Evolutionary conservation across 2,888 invertebrate genomes (phyloP), one percentile per base, ranked within the genome.

Genomic region (Busseola fusca): DNA sequence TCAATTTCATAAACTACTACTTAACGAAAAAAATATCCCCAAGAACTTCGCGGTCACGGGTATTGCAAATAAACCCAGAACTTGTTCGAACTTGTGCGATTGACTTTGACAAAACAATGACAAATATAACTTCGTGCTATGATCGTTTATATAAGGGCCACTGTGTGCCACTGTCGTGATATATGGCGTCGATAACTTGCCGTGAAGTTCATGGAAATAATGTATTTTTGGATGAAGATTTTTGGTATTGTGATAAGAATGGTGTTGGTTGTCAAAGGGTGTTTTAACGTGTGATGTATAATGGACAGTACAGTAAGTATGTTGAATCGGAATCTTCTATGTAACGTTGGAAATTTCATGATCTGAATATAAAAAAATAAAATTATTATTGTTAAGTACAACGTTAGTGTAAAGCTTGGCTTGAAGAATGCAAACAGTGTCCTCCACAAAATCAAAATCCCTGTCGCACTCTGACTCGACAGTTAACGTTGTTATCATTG

Each of bases 21-120:
- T 60, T 34, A 25, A 64, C n/a, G 12, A 45, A 58, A 52, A 57
- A 45, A 0, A 72, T 16, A 52, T 59, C 16, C 30, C 14, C 7
- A 18, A 40, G 48, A 9, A 34, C 12, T 37, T 65, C 34, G 34
- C 34, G 34, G 57, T 37, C 69, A 62, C 40, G 64, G 54, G 67
- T 58, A 60, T 52, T 34, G 25, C 50, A 40, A 68, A 77, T 72
- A 67, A 64, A 70, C 45, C 14, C 18, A 34, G 30, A 64, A 62
- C 25, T 72, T 42, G 27, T 67, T 64, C 14, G 27, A 74, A 82
- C 52, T 82, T 57, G 25, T 27, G 10, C 67, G 71, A 74, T 74
- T 64, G 71, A 67, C 76, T 84, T 69, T 71, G 69, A 74, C 75
- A 76, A 84, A 76, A 74, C 74, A 72, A 72, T 59, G 71, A 72